Percentiles rank a stretch among this genome's conserved stretches.
phyloP scores from a whole-genome alignment of 1,140 invertebrate species.

The Aradophagus sp. region DNA sequence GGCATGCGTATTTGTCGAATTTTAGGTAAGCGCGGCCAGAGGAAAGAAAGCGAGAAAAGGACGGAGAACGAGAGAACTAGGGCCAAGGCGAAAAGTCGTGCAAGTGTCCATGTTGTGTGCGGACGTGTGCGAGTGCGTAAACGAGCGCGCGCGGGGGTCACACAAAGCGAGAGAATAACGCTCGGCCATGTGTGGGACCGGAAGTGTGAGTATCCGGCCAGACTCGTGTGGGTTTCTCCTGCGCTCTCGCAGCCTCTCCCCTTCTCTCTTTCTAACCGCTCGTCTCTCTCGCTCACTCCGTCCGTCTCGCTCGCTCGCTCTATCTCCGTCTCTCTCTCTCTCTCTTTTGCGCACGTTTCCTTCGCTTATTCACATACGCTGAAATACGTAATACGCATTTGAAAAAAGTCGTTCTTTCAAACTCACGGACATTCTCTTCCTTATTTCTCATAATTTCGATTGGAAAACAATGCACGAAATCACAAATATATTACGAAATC shows the following conservation, averaged over 20 bases:
- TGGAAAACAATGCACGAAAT: too few relatives aligned
- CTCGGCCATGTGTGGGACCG: constrained; percentile 73
- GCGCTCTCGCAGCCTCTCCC: constrained; percentile 58
- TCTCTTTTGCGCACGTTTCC: neutral
- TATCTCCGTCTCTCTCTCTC: too few relatives aligned
- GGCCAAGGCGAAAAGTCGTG: constrained; percentile 50
- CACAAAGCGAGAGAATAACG: constrained; percentile 59
- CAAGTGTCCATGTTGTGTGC: constrained; percentile 28
- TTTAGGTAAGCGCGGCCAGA: constrained; percentile 6
- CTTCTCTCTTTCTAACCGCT: constrained; percentile 55
- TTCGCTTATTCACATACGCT: neutral
- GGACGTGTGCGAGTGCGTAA: constrained; percentile 23
- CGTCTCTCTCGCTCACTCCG: constrained; percentile 56
- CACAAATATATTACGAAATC: too few relatives aligned
- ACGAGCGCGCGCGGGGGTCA: constrained; percentile 35
- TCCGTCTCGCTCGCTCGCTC: too few relatives aligned
- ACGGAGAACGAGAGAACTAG: constrained; percentile 40
- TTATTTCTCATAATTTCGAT: too few relatives aligned
- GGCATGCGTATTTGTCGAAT: constrained; percentile 33
- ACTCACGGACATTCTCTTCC: too few relatives aligned
- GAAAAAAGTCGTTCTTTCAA: too few relatives aligned
- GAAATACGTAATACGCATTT: too few relatives aligned
- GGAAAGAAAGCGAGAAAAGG: constrained; percentile 18
- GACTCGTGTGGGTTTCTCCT: constrained; percentile 75
- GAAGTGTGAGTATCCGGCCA: constrained; percentile 75